Evolutionary conservation across 2,113 vertebrate genomes (phyloP), one percentile per base, ranked within the genome.

Genomic region (Tragelaphus strepsiceros): DNA sequence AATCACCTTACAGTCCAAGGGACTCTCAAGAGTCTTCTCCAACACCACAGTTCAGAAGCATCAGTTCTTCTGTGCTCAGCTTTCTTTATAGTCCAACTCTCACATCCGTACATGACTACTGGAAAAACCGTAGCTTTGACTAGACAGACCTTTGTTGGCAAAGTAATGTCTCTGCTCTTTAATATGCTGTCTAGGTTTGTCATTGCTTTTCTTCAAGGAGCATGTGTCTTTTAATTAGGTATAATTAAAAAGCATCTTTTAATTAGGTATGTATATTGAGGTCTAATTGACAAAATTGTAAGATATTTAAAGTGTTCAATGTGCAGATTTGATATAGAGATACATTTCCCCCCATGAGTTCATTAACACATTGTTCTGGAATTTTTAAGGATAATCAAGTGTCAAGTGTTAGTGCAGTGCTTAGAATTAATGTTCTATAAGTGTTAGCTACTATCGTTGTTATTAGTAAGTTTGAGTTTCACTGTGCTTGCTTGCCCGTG

Each of bases 271-370:
- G 35, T 77, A 43, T 77, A 28, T 11, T 9, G 62, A 93, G 54
- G 26, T 89, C 53, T 74, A 28, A 89, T 54, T 83, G 85, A 35
- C 77, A 74, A 59, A 95, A 54, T 28, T 22, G 12, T 61, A 43
- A 74, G 43, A 9, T 11, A 15, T 53, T 35, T 58, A n/a, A 83
- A n/a, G 54, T 83, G 28, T 53, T 16, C 15, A 19, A 1, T 7
- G 1, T n/a, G 78, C 59, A 53, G 54, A 5, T 11, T 82, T 43
- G 28, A 62, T 46, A 30, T 10, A 39, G 2, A 2, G 49, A 17
- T 39, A 15, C 26, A 11, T 67, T 39, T 39, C 22, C 49, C n/a
- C 54, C 7, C 62, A 8, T 1, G n/a, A 30, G 24, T 35, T 49
- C 43, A 43, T 43, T 51, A n/a, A 11, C 8, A n/a, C 2, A 1